A percentile compares a stretch with the other conserved stretches of the same genome.
phyloP scores from a whole-genome alignment of 92 coral and sea anemone species.

The Siderastrea siderea region DNA sequence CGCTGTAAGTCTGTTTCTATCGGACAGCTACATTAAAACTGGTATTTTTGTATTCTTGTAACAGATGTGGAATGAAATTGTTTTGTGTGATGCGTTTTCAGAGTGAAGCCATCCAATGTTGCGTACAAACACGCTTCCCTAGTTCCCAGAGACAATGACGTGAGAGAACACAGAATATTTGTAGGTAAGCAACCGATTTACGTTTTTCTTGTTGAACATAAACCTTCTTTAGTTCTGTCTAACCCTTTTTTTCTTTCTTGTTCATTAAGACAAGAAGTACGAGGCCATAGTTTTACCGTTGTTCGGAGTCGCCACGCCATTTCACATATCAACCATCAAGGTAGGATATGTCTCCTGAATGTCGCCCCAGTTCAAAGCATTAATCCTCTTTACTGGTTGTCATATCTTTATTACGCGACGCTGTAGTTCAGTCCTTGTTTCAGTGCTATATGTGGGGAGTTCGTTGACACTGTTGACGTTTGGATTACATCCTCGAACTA shows the following conservation, averaged over 20 bases:
- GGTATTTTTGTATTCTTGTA: not conserved
- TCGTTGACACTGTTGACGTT: too few species aligned
- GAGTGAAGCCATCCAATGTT: constrained; percentile 94
- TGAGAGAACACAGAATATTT: constrained; percentile 91
- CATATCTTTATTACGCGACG: too few species aligned
- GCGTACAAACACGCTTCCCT: constrained; percentile 91
- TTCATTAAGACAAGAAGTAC: constrained; percentile 87
- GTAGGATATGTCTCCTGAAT: constrained; percentile 39
- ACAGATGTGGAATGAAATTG: not conserved
- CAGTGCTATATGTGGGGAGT: too few species aligned
- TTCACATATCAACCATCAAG: constrained; percentile 98
- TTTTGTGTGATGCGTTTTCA: constrained; percentile 30
- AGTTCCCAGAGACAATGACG: constrained; percentile 89
- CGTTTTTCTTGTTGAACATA: not conserved
- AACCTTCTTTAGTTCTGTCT: not conserved
- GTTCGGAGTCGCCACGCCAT: constrained; percentile 98
- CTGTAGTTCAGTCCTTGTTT: too few species aligned
- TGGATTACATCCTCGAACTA: too few species aligned
- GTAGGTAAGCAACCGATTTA: constrained; percentile 79
- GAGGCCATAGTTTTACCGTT: constrained; percentile 94
- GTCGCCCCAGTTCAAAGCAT: not conserved
- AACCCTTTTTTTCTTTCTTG: not conserved
- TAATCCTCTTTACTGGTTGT: not conserved
- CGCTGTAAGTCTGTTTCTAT: too few species aligned
- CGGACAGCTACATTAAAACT: too few species aligned